A percentile compares a stretch with the other conserved stretches of the same genome.
Evolutionary conservation across 1,140 invertebrate species (phyloP).

Genomic region (Medauroidea extradentata): DNA sequence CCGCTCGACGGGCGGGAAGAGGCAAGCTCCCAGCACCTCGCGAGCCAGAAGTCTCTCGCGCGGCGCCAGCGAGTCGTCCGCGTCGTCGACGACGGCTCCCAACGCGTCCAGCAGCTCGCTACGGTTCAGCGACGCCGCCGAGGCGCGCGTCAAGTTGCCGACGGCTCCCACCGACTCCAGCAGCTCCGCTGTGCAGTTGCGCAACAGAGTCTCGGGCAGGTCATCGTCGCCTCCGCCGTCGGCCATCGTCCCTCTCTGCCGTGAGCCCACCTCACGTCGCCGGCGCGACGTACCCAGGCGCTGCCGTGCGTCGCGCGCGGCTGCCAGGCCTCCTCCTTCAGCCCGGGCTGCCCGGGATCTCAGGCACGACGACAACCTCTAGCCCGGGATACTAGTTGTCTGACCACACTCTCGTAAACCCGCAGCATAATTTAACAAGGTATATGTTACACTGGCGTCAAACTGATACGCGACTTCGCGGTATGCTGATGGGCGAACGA

Average conservation of each 20-base stretch:
- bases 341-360: no score
- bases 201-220: background rate
- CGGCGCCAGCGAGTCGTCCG: background rate
- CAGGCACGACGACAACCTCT: no score
- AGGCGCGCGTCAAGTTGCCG: background rate
- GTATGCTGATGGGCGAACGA: no score
- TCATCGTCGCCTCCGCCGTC: background rate
- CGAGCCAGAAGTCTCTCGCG: background rate
- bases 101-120: background rate
- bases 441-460: no score
- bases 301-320: no score
- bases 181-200: slow-evolving; percentile 9
- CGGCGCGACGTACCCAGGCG: no score
- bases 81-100: background rate
- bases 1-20: slow-evolving; percentile 22
- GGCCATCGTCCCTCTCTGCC: background rate
- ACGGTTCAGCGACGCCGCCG: slow-evolving; percentile 6
- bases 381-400: no score
- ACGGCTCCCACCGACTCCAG: background rate
- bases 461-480: no score
- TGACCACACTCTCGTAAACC: no score
- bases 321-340: no score
- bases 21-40: background rate
- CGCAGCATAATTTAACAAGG: no score
- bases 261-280: no score